These are phyloP conservation scores for Caradrina clavipalpis DNA, from an alignment of 2,888 invertebrate species.

Conservation along the genomic window DNA sequence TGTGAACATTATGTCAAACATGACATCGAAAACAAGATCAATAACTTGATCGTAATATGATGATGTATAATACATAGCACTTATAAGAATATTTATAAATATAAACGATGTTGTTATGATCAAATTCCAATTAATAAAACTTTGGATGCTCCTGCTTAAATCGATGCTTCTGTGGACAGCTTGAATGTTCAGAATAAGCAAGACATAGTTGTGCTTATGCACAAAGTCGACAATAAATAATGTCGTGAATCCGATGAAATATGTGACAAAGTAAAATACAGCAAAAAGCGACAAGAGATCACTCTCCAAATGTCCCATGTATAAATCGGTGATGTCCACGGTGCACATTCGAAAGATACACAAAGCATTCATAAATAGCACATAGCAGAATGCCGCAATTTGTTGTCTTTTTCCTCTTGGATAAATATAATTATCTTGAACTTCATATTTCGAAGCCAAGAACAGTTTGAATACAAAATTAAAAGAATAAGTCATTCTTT, in stretches of 20 bases:
- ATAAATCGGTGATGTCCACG: neutral
- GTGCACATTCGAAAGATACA: constrained; percentile 16
- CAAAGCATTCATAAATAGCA: neutral
- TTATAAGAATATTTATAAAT: constrained; percentile 16
- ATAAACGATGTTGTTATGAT: constrained; percentile 14
- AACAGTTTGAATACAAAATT: constrained; percentile 8
- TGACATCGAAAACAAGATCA: constrained; percentile 15
- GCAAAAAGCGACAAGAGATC: constrained; percentile 10
- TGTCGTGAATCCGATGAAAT: constrained; percentile 14
- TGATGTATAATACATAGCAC: constrained; percentile 19
- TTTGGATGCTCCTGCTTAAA: constrained; percentile 3
- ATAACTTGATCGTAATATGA: constrained; percentile 17
- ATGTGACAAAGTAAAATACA: constrained; percentile 5
- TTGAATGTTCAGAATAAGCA: constrained; percentile 29
- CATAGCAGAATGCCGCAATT: neutral
- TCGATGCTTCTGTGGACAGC: neutral
- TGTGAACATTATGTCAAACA: constrained; percentile 22
- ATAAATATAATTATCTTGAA: constrained; percentile 13
- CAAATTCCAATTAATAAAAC: constrained; percentile 29
- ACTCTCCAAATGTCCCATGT: constrained; percentile 11
- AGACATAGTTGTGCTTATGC: constrained; percentile 15
- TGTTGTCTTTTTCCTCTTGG: constrained; percentile 9
- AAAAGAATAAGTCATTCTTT: constrained; percentile 16
- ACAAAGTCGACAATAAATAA: constrained; percentile 21
- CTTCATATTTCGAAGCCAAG: constrained; percentile 16